Base-by-base conservation (phyloP, 2,797 vertebrate genomes). In the Amazona finschi region DNA sequence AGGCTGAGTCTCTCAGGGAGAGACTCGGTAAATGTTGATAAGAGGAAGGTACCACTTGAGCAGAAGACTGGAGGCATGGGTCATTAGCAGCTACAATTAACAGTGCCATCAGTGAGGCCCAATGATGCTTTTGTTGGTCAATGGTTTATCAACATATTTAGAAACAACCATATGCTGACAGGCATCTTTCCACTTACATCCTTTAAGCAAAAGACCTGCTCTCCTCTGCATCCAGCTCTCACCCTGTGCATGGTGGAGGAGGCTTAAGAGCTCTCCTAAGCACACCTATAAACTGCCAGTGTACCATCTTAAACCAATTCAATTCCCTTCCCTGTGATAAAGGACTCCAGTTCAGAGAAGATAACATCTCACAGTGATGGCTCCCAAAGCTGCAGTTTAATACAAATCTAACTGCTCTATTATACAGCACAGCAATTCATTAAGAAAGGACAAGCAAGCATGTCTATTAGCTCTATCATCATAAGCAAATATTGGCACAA, bases 291-390 rank as follows among this genome's bases (percentile, higher is more conserved):
- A 96, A 93, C 71, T 60, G 84, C 38, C 71, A 83, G 57, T 10
- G 43, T 83, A 31, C 91, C 94, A 87, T 82, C 85, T 87, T 43
- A 96, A 97, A 76, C 69, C 74, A 24, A 90, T 95, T 94, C 92
- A 93, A 95, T 93, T 97, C 80, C 95, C 94, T 96, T 92, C 64
- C 92, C 89, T 93, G 89, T 7, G n/a, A 96, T 96, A 94, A 97
- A 94, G 77, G 93, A 94, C 38, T 62, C 66, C 74, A 57, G 93
- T 47, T 92, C 92, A 8, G 85, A 90, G 82, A 41, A 96, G 84
- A 96, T 83, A 96, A 94, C 94, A 93, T 91, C 91, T 95, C 92
- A 36, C 81, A 69, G 75, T 73, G 94, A 94, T 95, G 94, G 96
- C 85, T 96, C 93, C 96, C 94, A 12, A 55, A 95, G 94, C 91